Percentiles rank a stretch among this genome's conserved stretches.
phyloP scores from a whole-genome alignment of 2,113 vertebrate species.

The Pristiophorus japonicus region DNA sequence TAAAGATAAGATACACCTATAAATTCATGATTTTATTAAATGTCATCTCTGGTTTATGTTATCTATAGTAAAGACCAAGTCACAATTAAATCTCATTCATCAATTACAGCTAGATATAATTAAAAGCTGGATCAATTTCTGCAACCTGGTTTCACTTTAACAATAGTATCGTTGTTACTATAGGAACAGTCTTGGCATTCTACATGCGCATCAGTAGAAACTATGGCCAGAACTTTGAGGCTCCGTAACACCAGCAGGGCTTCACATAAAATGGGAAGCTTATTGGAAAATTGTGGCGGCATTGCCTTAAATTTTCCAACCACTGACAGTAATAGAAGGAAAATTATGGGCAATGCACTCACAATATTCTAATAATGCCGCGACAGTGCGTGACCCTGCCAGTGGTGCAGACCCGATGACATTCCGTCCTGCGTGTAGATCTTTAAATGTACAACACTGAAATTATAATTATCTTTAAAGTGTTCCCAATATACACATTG shows the following conservation, averaged over 20 bases:
- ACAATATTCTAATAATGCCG: background rate
- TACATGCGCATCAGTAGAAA: too few species aligned
- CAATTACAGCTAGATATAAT: background rate
- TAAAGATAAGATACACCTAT: background rate
- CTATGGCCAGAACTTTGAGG: background rate
- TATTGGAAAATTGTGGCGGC: background rate
- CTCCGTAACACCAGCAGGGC: background rate
- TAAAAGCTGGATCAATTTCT: too few species aligned
- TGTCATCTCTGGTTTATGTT: background rate
- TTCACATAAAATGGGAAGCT: background rate
- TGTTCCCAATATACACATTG: background rate
- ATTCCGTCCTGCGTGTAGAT: background rate
- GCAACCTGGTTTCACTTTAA: too few species aligned
- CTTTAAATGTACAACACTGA: background rate
- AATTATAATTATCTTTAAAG: background rate
- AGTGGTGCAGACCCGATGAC: background rate
- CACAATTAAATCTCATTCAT: background rate
- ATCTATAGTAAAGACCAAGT: background rate
- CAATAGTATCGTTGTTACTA: too few species aligned
- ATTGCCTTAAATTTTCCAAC: background rate
- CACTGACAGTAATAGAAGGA: background rate
- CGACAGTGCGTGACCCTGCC: background rate
- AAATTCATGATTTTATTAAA: background rate
- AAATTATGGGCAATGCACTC: background rate
- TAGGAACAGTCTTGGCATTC: too few species aligned